Percentiles rank a stretch among this genome's conserved stretches.
These are phyloP conservation scores for Hippasteria phrygiana DNA, from an alignment of 53 echinoderm and acorn worm species.

Conservation along the genomic window DNA sequence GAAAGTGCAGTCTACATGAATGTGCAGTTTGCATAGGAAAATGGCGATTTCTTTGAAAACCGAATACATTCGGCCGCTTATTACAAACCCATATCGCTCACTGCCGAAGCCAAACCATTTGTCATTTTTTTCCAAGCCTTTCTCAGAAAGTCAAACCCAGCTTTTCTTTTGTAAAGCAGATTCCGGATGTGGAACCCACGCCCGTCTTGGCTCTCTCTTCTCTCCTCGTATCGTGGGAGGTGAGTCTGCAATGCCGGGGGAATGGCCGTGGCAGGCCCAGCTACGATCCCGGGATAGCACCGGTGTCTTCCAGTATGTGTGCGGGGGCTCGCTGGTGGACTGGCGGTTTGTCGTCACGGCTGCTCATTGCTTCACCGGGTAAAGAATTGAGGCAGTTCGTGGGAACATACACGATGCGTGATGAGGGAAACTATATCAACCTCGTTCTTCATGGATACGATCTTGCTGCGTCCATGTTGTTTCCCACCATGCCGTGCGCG, in stretches of 20 bases:
- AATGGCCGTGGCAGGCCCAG: slow-evolving; percentile 70
- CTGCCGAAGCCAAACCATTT: too few relatives aligned
- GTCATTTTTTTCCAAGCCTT: too few relatives aligned
- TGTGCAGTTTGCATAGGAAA: too few relatives aligned
- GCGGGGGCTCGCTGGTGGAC: slow-evolving; percentile 56
- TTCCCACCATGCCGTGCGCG: too few relatives aligned
- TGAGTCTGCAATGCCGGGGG: slow-evolving; percentile 28
- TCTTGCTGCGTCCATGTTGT: too few relatives aligned
- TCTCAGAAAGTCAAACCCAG: too few relatives aligned
- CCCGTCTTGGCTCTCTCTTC: not conserved
- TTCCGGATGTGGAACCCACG: slow-evolving; percentile 58
- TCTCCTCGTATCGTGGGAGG: slow-evolving; percentile 58
- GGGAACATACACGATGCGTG: not conserved
- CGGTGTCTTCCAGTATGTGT: slow-evolving; percentile 29
- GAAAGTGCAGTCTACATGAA: too few relatives aligned
- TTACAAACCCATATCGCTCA: too few relatives aligned
- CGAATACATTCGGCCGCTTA: too few relatives aligned
- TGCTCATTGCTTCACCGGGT: slow-evolving; percentile 63
- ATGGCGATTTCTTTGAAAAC: too few relatives aligned
- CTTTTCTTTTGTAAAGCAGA: slow-evolving; percentile 2
- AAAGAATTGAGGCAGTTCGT: too few relatives aligned
- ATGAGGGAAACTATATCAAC: not conserved
- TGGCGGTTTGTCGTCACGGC: slow-evolving; percentile 55
- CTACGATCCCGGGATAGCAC: slow-evolving; percentile 28
- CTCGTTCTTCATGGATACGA: too few relatives aligned